These are phyloP conservation scores for Drosophila saltans DNA, from an alignment of 1,140 invertebrate genomes.

Conservation along the genomic window DNA sequence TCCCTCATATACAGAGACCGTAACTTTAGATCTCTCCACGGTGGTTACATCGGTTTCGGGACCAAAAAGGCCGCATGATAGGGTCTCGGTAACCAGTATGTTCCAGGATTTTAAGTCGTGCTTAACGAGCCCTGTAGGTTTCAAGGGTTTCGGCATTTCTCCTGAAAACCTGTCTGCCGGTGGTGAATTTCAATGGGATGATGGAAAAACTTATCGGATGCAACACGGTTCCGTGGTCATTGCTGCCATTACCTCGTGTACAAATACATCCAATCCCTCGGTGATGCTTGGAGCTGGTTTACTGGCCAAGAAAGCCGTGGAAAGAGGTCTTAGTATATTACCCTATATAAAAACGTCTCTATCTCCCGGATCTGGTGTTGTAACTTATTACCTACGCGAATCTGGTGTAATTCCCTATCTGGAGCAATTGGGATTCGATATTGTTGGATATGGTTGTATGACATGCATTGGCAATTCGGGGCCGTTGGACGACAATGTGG, in stretches of 20 bases:
- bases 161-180: conserved; percentile 87
- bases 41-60: conserved; percentile 98
- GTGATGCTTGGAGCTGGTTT: conserved; percentile 98
- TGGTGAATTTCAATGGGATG: conserved; percentile 91
- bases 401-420: conserved; percentile 94
- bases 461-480: conserved; percentile 99
- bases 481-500: conserved; percentile 94
- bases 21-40: conserved; percentile 93
- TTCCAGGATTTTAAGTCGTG: conserved; percentile 94
- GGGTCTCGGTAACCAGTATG: conserved; percentile 95
- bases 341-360: conserved; percentile 98
- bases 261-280: conserved; percentile 98
- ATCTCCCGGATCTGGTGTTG: conserved; percentile 98
- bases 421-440: conserved; percentile 95
- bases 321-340: conserved; percentile 92
- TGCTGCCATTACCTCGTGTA: conserved; percentile 98
- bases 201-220: conserved; percentile 93
- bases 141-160: conserved; percentile 96
- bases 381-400: conserved; percentile 96
- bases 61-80: conserved; percentile 98
- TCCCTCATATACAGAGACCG: conserved; percentile 85
- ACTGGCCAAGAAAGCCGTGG: conserved; percentile 97
- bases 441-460: conserved; percentile 99
- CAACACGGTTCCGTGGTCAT: conserved; percentile 97
- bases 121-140: conserved; percentile 95